Percentiles rank a stretch among this genome's conserved stretches.
Conservation (phyloP, 2,888 invertebrate genomes). For the Stratiomys singularior region DNA sequence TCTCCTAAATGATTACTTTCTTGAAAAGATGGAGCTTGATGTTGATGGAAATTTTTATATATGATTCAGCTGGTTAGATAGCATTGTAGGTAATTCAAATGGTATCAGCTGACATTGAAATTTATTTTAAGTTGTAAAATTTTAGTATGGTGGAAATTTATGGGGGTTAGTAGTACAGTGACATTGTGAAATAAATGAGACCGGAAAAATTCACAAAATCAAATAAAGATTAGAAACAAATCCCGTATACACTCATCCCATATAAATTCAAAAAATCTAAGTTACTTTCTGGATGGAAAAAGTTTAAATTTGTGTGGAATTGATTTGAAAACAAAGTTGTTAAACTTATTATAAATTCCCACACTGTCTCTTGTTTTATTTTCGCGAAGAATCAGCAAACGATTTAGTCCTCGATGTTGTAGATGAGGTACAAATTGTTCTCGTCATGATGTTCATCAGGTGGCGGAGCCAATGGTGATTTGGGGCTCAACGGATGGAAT, state of each 20-base stretch:
- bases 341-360: conserved; percentile 1
- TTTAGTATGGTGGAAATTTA: conserved; percentile 36
- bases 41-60: conserved; percentile 6
- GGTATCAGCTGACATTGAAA: background rate
- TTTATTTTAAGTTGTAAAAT: conserved; percentile 1
- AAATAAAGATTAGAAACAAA: too few relatives aligned
- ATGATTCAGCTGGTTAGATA: background rate
- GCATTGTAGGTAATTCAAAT: background rate
- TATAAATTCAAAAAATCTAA: background rate
- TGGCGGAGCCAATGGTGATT: conserved; percentile 78
- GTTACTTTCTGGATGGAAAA: background rate
- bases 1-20: conserved; percentile 50
- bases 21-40: background rate
- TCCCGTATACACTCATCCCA: too few relatives aligned
- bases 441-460: conserved; percentile 68
- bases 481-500: conserved; percentile 87
- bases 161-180: conserved; percentile 2
- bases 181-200: background rate
- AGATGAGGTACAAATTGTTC: conserved; percentile 69
- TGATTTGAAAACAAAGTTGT: background rate
- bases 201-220: too few relatives aligned
- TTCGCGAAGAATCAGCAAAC: conserved; percentile 25
- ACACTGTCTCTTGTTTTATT: background rate
- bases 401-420: conserved; percentile 65
- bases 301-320: background rate